phyloP scores from a whole-genome alignment of 2,888 invertebrate species.

The Eristalis pertinax region DNA sequence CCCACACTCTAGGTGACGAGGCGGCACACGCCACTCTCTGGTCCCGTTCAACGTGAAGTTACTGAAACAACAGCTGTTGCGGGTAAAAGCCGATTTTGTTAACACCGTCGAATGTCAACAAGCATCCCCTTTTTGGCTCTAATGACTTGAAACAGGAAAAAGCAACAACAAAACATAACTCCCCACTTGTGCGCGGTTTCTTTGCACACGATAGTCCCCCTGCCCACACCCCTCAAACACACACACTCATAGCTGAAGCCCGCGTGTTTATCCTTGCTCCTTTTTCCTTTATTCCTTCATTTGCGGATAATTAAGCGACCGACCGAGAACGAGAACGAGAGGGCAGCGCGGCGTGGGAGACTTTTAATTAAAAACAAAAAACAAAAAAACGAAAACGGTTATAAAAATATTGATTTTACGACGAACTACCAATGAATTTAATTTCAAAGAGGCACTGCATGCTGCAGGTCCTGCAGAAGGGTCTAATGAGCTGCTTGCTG shows the following conservation, averaged over 20 bases:
- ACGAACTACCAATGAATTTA: not conserved
- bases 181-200: not conserved
- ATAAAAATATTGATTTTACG: conserved; percentile 34
- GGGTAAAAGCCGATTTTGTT: conserved; percentile 45
- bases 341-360: not conserved
- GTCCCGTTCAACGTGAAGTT: conserved; percentile 3
- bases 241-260: not conserved
- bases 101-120: conserved; percentile 30
- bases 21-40: not conserved
- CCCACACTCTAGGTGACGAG: not conserved
- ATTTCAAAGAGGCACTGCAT: not conserved
- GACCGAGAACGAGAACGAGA: not conserved
- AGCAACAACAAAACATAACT: not conserved
- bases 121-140: conserved; percentile 6
- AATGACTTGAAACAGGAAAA: conserved; percentile 29
- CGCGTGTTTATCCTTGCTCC: not conserved
- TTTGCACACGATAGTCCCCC: no score
- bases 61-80: conserved; percentile 29
- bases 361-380: conserved; percentile 44
- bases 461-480: conserved; percentile 1
- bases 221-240: not conserved
- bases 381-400: not conserved
- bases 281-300: conserved; percentile 7
- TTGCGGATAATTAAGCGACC: conserved; percentile 18
- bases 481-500: conserved; percentile 20